Evolutionary conservation across 2,797 vertebrate species (phyloP).

Genomic region (Muraenolepis orangiensis): DNA sequence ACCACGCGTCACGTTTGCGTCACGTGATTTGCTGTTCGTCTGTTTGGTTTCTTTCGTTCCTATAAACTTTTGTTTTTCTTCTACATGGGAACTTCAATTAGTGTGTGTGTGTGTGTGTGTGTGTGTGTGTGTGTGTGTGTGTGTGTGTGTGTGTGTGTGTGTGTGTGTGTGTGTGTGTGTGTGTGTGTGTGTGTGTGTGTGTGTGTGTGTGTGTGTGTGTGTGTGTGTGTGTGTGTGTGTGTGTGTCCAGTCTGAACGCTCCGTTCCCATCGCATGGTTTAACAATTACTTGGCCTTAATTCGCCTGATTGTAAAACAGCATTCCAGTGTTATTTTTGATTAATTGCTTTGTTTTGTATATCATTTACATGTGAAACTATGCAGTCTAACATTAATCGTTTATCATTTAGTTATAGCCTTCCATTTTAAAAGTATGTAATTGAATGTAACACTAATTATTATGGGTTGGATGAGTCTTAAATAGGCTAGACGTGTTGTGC

Average conservation of each 20-base stretch:
- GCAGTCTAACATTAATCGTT: background rate
- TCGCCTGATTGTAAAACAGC: conserved; percentile 42
- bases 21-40: background rate
- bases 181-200: too few species aligned
- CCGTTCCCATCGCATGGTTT: conserved; percentile 44
- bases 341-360: conserved; percentile 19
- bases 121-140: too few species aligned
- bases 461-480: background rate
- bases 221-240: too few species aligned
- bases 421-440: background rate
- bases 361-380: background rate
- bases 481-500: background rate
- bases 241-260: conserved; percentile 18
- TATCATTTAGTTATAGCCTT: background rate
- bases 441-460: background rate
- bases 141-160: too few species aligned
- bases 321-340: conserved; percentile 18
- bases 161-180: too few species aligned
- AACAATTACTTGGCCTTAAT: conserved; percentile 59
- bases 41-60: background rate
- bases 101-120: too few species aligned
- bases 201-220: too few species aligned
- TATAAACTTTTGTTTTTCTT: background rate
- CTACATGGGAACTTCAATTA: background rate
- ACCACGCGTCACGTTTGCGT: too few species aligned